phyloP scores from a whole-genome alignment of 2,797 vertebrate genomes.

The Erethizon dorsatum region DNA sequence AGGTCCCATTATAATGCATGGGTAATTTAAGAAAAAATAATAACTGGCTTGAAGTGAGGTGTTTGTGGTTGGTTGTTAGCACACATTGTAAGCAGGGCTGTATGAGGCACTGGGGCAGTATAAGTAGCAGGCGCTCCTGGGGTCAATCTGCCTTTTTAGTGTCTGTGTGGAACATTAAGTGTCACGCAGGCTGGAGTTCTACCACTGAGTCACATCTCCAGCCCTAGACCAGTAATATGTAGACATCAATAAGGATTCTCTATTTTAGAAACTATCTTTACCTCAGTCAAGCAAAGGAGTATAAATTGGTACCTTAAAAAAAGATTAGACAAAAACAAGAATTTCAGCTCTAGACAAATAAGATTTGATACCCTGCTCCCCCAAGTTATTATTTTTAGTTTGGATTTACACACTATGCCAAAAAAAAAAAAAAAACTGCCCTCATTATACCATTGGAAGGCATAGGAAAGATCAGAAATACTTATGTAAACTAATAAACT shows the following conservation, averaged over 20 bases:
- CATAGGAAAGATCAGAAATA: neutral
- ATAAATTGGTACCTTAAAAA: neutral
- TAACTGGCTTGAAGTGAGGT: neutral
- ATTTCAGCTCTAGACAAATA: conserved; percentile 27
- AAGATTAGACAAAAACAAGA: conserved; percentile 23
- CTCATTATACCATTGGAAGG: neutral
- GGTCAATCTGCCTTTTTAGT: neutral
- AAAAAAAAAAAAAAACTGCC: neutral
- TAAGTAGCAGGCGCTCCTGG: neutral
- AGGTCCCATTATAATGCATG: neutral
- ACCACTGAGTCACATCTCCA: neutral
- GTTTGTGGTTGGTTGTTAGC: neutral
- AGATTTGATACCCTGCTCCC: neutral
- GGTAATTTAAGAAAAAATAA: conserved; percentile 5
- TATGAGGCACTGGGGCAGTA: neutral
- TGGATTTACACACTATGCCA: neutral
- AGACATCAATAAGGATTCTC: neutral
- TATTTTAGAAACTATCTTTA: conserved; percentile 3
- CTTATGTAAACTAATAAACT: conserved; percentile 4
- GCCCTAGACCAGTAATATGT: neutral
- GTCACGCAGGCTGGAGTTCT: neutral
- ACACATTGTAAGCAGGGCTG: neutral
- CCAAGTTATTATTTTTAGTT: neutral
- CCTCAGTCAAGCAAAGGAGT: conserved; percentile 48
- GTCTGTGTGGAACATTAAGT: neutral